Evolutionary conservation across 2,888 invertebrate genomes (phyloP).

Genomic region (Glyphotaelius pellucidus): DNA sequence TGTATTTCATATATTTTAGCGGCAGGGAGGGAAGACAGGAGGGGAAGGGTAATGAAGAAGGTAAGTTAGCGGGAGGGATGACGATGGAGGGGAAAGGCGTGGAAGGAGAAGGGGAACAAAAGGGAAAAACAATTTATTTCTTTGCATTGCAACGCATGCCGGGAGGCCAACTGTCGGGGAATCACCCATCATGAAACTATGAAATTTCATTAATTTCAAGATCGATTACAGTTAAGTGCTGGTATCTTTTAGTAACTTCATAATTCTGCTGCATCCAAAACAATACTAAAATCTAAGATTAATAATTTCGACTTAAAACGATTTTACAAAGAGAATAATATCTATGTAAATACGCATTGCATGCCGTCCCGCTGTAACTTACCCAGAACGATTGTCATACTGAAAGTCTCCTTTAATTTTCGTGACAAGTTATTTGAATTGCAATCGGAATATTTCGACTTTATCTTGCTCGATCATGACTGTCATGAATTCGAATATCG

Average conservation of each 20-base stretch:
- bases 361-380: slow-evolving; percentile 37
- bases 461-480: slow-evolving; percentile 51
- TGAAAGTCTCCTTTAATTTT: slow-evolving; percentile 53
- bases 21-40: too few species aligned
- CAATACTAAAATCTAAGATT: background rate
- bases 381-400: slow-evolving; percentile 1
- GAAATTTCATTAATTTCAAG: too few species aligned
- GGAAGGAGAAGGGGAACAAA: too few species aligned
- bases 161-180: too few species aligned
- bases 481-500: slow-evolving; percentile 41
- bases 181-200: too few species aligned
- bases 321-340: slow-evolving; percentile 52
- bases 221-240: too few species aligned
- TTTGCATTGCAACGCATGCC: too few species aligned
- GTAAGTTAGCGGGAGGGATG: too few species aligned
- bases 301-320: background rate
- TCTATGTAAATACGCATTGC: slow-evolving; percentile 54
- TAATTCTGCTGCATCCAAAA: background rate
- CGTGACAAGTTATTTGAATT: slow-evolving; percentile 50
- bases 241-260: background rate
- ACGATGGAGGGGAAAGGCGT: too few species aligned
- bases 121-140: too few species aligned
- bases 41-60: too few species aligned
- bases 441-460: slow-evolving; percentile 47
- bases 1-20: too few species aligned